Percentiles rank a stretch among this genome's conserved stretches.
Conservation (phyloP, 2,797 vertebrate genomes). For the Aratinga solstitialis region DNA sequence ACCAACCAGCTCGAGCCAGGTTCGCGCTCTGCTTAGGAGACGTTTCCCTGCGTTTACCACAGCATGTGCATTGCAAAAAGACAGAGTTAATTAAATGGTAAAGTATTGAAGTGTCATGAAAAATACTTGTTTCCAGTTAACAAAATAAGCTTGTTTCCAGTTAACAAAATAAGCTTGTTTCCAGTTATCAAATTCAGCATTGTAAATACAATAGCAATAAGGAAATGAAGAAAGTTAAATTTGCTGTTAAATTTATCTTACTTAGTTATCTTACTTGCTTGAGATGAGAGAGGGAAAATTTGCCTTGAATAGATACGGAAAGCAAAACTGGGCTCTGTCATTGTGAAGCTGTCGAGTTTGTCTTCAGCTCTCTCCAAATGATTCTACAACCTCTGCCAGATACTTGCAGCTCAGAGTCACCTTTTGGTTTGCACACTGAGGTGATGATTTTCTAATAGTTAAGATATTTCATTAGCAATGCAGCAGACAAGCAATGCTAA, state of each 20-base stretch:
- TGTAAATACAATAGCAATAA: background rate
- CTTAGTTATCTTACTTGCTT: background rate
- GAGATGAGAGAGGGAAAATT: background rate
- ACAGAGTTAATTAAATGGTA: background rate
- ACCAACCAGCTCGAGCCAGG: background rate
- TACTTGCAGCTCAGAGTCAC: background rate
- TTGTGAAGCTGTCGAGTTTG: background rate
- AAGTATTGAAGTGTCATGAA: background rate
- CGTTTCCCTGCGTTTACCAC: background rate
- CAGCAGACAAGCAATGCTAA: background rate
- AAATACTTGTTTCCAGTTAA: background rate
- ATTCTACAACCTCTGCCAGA: background rate
- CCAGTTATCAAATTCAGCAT: background rate
- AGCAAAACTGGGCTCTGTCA: background rate
- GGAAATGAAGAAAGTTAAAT: background rate
- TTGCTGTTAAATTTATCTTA: background rate
- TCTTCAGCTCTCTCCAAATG: background rate
- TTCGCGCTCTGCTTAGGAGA: background rate
- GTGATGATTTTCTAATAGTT: background rate
- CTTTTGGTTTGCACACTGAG: background rate
- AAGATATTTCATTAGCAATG: background rate
- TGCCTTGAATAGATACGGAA: background rate
- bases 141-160: background rate
- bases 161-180: background rate
- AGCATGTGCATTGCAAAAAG: background rate